Evolutionary conservation across 2,888 invertebrate genomes (phyloP).

Genomic region (Leptothorax acervorum): DNA sequence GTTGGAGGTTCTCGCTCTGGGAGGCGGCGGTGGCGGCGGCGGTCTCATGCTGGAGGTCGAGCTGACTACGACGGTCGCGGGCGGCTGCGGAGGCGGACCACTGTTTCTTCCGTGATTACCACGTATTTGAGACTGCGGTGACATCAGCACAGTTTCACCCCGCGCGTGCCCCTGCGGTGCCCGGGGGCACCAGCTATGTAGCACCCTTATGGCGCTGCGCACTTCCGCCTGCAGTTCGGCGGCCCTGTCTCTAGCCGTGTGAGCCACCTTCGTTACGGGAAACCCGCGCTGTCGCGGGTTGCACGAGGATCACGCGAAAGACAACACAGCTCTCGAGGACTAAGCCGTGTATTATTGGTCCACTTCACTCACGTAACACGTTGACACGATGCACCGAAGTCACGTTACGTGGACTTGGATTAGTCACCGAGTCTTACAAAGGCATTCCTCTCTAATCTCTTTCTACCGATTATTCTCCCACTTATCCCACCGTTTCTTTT

Average conservation of each 20-base stretch:
- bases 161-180: constrained; percentile 74
- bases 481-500: neutral
- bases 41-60: constrained; percentile 88
- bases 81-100: constrained; percentile 72
- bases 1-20: constrained; percentile 86
- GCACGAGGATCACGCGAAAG: constrained; percentile 47
- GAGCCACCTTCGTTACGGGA: constrained; percentile 82
- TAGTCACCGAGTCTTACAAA: constrained; percentile 27
- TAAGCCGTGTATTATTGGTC: neutral
- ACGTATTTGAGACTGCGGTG: constrained; percentile 83
- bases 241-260: constrained; percentile 82
- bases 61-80: constrained; percentile 82
- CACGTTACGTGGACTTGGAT: constrained; percentile 9
- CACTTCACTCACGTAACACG: constrained; percentile 64
- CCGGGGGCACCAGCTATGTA: constrained; percentile 84
- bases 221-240: constrained; percentile 85
- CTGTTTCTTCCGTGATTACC: constrained; percentile 68
- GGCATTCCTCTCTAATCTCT: neutral
- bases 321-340: constrained; percentile 5
- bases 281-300: constrained; percentile 77
- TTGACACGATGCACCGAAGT: constrained; percentile 13
- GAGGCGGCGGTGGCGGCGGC: constrained; percentile 86
- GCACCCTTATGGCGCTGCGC: constrained; percentile 83
- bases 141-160: constrained; percentile 82
- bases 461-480: neutral